Conservation (phyloP, 2,113 vertebrate species). For the Myocastor coypus region DNA sequence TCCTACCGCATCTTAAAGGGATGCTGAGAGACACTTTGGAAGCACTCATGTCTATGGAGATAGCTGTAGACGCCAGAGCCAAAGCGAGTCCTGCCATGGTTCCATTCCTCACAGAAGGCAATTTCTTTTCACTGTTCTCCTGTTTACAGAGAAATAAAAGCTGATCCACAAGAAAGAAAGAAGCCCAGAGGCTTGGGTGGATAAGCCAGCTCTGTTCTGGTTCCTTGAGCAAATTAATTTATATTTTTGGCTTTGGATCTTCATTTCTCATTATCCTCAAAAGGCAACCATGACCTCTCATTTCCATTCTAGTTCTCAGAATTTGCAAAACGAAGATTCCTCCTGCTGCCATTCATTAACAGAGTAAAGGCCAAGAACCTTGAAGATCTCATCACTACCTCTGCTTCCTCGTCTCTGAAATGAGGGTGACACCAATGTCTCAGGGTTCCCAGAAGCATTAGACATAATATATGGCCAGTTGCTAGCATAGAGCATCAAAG, state of each 20-base stretch:
- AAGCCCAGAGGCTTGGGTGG: background rate
- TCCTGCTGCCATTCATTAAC: background rate
- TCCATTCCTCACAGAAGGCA: background rate
- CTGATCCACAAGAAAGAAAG: background rate
- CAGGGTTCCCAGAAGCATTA: background rate
- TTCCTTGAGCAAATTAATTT: slow-evolving; percentile 13
- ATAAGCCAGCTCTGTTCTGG: background rate
- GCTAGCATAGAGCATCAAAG: background rate
- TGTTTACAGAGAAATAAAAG: background rate
- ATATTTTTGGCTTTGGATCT: slow-evolving; percentile 1
- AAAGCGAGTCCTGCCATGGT: background rate
- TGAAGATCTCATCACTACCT: background rate
- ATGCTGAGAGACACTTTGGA: background rate
- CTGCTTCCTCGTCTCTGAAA: background rate
- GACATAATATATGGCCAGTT: background rate
- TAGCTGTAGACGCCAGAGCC: background rate
- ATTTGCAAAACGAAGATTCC: background rate
- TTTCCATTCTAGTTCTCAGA: background rate
- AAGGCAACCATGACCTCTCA: background rate
- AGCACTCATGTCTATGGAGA: background rate
- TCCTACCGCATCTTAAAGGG: background rate
- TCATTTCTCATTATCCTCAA: slow-evolving; percentile 11
- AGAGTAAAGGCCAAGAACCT: background rate
- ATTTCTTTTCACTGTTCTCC: background rate
- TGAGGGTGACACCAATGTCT: background rate